phyloP scores from a whole-genome alignment of 2,888 invertebrate species.

The Chrysodeixis includens region DNA sequence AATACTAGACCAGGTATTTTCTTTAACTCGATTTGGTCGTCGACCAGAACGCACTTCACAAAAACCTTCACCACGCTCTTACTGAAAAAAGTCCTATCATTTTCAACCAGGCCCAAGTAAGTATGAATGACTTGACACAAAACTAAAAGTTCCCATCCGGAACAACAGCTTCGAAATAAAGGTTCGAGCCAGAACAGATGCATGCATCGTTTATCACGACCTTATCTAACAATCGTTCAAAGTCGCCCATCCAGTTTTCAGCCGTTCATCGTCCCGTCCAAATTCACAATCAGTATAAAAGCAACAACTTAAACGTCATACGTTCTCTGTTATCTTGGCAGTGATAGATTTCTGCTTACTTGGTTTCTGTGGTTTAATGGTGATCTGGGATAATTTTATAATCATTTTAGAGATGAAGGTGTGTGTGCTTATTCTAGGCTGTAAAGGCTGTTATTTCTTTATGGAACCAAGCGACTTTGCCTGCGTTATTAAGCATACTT shows the following conservation, averaged over 20 bases:
- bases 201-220: neutral
- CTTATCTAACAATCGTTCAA: constrained; percentile 3
- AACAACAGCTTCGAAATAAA: neutral
- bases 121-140: neutral
- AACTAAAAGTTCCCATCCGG: neutral
- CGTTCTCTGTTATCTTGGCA: neutral
- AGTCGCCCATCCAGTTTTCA: neutral
- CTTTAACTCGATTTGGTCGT: too few species aligned
- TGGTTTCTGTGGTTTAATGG: neutral
- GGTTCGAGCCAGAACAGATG: neutral
- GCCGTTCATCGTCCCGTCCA: neutral
- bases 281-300: neutral
- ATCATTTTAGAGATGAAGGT: too few species aligned
- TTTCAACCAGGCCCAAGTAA: too few species aligned
- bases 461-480: too few species aligned
- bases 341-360: neutral
- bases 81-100: too few species aligned
- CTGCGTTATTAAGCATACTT: too few species aligned
- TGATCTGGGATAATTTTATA: too few species aligned
- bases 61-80: too few species aligned
- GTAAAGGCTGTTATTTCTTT: too few species aligned
- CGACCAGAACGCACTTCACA: too few species aligned
- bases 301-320: neutral
- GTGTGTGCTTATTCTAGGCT: too few species aligned
- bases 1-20: too few species aligned